Evolutionary conservation across 2,113 vertebrate genomes (phyloP), one percentile per base, ranked within the genome.

Genomic region (Siphamia tubifer): DNA sequence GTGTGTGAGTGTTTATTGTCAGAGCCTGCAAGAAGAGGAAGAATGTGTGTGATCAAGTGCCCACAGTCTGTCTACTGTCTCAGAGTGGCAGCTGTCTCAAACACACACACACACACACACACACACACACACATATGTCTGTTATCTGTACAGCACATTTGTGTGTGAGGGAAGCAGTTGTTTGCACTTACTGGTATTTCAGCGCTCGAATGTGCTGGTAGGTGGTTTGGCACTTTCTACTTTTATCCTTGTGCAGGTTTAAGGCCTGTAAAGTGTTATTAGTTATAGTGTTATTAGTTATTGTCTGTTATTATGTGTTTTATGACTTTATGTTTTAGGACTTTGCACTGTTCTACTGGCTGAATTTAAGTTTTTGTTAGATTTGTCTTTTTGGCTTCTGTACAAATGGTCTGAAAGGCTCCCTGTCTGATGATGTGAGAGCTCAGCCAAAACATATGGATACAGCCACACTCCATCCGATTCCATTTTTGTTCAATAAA

Each of bases 161-260:
- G 57, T 38, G 54, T 82, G 69, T 78, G 31, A 62, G 48, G 57
- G 68, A 52, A 74, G 68, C 79, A 72, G 79, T 82, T 83, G 71
- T 75, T 68, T 58, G 49, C 25, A 51, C 63, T 73, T 70, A 47
- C 19, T 62, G 48, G 42, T 0, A 3, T 55, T 60, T 12, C 43
- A 65, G 56, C 38, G 57, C 54, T 55, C 49, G 51, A 68, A 35
- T 28, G 43, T 69, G 66, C 0, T 4, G 45, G 42, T 21, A n/a
- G 49, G 45, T 64, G 7, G 24, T 55, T 15, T 54, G 16, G 6
- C 8, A 42, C 35, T 67, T 64, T 69, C 8, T 25, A 6, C 36
- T 17, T 24, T 58, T 7, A 58, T 53, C 58, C 66, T 72, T 60
- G 40, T 52, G 34, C n/a, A n/a, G 20, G 27, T n/a, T n/a, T n/a